A percentile compares a stretch with the other conserved stretches of the same genome.
phyloP scores from a whole-genome alignment of 2,888 invertebrate species.

The Thera obeliscata region DNA sequence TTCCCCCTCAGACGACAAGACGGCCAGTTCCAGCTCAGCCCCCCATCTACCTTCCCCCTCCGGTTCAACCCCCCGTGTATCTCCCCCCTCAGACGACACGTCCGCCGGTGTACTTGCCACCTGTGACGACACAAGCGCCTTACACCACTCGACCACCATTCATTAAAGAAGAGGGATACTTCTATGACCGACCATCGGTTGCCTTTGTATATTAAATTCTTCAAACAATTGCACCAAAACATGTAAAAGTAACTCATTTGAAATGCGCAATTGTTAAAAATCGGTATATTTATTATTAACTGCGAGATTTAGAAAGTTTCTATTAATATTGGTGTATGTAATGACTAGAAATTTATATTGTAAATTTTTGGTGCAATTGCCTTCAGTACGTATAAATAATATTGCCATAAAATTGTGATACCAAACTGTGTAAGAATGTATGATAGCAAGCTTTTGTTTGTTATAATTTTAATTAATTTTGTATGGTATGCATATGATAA shows the following conservation, averaged over 20 bases:
- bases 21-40: slow-evolving; percentile 29
- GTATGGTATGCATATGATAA: slow-evolving; percentile 42
- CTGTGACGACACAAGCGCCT: slow-evolving; percentile 37
- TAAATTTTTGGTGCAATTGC: slow-evolving; percentile 33
- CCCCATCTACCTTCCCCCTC: slow-evolving; percentile 36
- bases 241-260: slow-evolving; percentile 4
- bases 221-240: slow-evolving; percentile 43
- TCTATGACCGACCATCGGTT: slow-evolving; percentile 74
- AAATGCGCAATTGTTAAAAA: neutral
- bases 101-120: slow-evolving; percentile 47
- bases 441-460: slow-evolving; percentile 42
- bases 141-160: slow-evolving; percentile 58
- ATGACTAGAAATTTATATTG: too few species aligned
- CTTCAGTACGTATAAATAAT: slow-evolving; percentile 39
- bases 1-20: slow-evolving; percentile 43
- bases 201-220: slow-evolving; percentile 73
- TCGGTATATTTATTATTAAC: neutral
- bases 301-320: neutral
- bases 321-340: neutral
- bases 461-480: slow-evolving; percentile 48
- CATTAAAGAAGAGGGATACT: slow-evolving; percentile 71
- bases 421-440: slow-evolving; percentile 62
- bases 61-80: slow-evolving; percentile 30
- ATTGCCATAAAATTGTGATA: slow-evolving; percentile 80
- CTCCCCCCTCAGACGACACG: slow-evolving; percentile 28